Evolutionary conservation across 53 echinoderm and acorn worm species (phyloP).

Genomic region (Patiria pectinifera): DNA sequence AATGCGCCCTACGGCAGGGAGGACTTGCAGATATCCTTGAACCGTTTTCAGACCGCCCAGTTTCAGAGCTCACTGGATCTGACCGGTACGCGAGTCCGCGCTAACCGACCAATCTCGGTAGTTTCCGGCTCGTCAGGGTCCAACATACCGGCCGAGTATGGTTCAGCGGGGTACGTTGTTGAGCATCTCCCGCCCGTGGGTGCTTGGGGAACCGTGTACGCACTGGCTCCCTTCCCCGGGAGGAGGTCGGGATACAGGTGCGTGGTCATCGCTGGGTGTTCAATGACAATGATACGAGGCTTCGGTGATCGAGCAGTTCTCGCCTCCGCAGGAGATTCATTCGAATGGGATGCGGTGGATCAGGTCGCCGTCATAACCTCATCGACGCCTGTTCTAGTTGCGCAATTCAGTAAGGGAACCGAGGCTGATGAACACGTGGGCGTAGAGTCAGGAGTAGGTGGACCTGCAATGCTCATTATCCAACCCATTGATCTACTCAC

Average conservation of each 20-base stretch:
- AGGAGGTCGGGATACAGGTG: constrained; percentile 51
- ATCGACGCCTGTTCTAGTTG: constrained; percentile 61
- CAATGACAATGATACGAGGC: constrained; percentile 36
- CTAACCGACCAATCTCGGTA: constrained; percentile 61
- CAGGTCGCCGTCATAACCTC: constrained; percentile 1
- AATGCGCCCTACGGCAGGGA: constrained; percentile 22
- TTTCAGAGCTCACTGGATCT: constrained; percentile 60
- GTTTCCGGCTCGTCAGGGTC: constrained; percentile 68
- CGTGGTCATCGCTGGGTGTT: constrained; percentile 61
- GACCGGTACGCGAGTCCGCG: constrained; percentile 56
- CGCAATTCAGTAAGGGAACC: constrained; percentile 55
- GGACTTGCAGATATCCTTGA: not conserved
- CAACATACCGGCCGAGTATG: constrained; percentile 57
- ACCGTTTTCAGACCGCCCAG: constrained; percentile 58
- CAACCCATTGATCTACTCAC: constrained; percentile 16
- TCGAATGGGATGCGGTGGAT: constrained; percentile 35
- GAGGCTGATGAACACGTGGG: not conserved
- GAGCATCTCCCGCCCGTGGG: constrained; percentile 74
- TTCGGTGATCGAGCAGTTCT: constrained; percentile 39
- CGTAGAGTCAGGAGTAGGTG: not conserved
- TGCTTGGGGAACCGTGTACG: constrained; percentile 57
- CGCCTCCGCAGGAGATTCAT: not conserved
- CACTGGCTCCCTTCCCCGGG: constrained; percentile 58
- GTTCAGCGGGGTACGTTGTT: constrained; percentile 56
- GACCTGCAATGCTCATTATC: constrained; percentile 16